Evolutionary conservation across 2,797 vertebrate genomes (phyloP), one percentile per base, ranked within the genome.

Genomic region (Characodon lateralis): DNA sequence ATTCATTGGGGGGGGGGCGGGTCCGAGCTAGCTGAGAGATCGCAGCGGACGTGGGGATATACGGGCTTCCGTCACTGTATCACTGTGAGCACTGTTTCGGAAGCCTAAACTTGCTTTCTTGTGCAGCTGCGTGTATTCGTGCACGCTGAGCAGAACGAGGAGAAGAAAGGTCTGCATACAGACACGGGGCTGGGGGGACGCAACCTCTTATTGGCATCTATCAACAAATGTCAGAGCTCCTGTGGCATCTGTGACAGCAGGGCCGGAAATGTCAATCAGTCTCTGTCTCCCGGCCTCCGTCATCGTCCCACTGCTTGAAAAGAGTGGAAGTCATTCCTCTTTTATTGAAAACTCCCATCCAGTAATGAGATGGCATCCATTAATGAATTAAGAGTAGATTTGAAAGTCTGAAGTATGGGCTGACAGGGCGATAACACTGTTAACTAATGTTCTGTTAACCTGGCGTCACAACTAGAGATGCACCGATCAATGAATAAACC

Each of bases 181-280:
- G 79, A 56, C 76, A 77, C 59, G 35, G 35, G 35, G 18, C 82
- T 51, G 77, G 76, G 78, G 58, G 87, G 80, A 31, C 31, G 65
- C 46, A 56, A 28, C 73, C 79, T 6, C 82, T 77, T 74, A 78
- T 51, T 75, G 80, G 79, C 77, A 79, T 86, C 77, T 41, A 87
- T 91, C 93, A 93, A 87, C 91, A 91, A 89, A 90, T 88, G 90
- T 88, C 81, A 80, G 80, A 85, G 83, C 78, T 74, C 31, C 73
- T 61, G 70, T 83, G 80, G 84, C 66, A 87, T 86, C 70, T 43
- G 69, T 78, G 85, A 89, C 80, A 82, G 73, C 24, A 22, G 24
- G 0, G 56, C 14, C 74, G 10, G 43, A 84, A 81, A 78, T 69
- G 81, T 85, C 80, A 78, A 85, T 90, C 86, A 79, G 26, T 79